These are phyloP conservation scores for Corythucha ciliata DNA, from an alignment of 2,888 invertebrate genomes.

Conservation along the genomic window DNA sequence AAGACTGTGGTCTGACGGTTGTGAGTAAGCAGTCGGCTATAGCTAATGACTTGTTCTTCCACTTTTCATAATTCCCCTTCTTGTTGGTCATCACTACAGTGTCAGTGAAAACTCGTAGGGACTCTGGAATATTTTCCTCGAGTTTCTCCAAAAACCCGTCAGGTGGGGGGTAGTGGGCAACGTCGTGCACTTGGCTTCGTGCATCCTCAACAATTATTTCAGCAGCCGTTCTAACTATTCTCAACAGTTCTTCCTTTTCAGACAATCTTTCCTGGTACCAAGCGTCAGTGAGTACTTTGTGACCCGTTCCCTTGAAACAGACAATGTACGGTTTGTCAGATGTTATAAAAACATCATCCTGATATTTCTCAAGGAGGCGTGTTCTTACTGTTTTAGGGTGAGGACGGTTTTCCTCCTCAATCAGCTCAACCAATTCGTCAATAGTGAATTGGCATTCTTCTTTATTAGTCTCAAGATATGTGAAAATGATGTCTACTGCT, in stretches of 20 bases:
- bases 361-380: slow-evolving; percentile 3
- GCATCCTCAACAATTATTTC: slow-evolving; percentile 2
- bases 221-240: slow-evolving; percentile 1
- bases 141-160: background rate
- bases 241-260: background rate
- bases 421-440: slow-evolving; percentile 6
- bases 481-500: slow-evolving; percentile 2
- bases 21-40: too few relatives aligned
- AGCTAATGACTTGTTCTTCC: too few relatives aligned
- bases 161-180: slow-evolving; percentile 1
- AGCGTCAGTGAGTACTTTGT: background rate
- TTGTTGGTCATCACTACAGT: too few relatives aligned
- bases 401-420: slow-evolving; percentile 8
- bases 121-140: background rate
- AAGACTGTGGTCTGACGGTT: too few relatives aligned
- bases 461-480: background rate
- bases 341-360: background rate
- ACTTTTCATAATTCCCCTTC: too few relatives aligned
- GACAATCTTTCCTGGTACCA: slow-evolving; percentile 3
- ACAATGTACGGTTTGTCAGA: background rate
- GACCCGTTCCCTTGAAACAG: slow-evolving; percentile 4
- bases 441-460: slow-evolving; percentile 5
- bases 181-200: too few relatives aligned
- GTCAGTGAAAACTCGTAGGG: too few relatives aligned
- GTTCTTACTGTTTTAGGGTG: slow-evolving; percentile 6